Percentiles rank a stretch among this genome's conserved stretches.
Evolutionary conservation across 2,113 vertebrate genomes (phyloP).

Genomic region (Ivindomyrus marchei): DNA sequence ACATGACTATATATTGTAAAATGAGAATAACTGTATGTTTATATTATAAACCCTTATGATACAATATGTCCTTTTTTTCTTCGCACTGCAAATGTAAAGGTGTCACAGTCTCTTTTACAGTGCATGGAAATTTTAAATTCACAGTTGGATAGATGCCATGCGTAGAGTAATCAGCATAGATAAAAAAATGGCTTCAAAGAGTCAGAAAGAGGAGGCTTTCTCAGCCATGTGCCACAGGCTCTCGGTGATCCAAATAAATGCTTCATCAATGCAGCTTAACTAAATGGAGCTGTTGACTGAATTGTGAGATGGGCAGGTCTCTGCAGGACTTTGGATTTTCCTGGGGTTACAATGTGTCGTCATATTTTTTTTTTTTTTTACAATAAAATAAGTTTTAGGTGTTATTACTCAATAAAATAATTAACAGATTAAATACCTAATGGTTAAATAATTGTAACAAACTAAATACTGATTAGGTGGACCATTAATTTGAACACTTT

Average conservation of each 20-base stretch:
- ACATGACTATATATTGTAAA: background rate
- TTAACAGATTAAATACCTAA: background rate
- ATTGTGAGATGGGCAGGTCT: background rate
- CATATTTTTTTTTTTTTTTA: background rate
- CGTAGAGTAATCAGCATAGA: background rate
- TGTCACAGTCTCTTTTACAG: slow-evolving; percentile 3
- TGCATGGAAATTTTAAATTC: background rate
- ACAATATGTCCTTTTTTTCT: slow-evolving; percentile 6
- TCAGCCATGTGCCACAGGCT: background rate
- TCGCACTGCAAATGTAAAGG: background rate
- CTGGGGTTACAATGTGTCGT: background rate
- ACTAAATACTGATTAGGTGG: background rate
- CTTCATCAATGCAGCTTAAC: background rate
- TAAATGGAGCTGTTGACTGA: background rate
- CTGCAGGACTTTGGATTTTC: background rate
- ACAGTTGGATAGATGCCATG: slow-evolving; percentile 2
- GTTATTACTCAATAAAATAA: background rate
- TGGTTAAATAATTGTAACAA: background rate
- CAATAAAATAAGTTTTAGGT: background rate
- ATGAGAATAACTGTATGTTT: slow-evolving; percentile 9
- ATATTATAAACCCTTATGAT: slow-evolving; percentile 5
- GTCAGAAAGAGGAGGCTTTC: background rate
- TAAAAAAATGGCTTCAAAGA: background rate
- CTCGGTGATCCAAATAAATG: background rate
- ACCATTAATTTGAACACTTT: background rate